Base-by-base conservation (phyloP, 2,888 invertebrate species). In the Drymonia ruficornis region DNA sequence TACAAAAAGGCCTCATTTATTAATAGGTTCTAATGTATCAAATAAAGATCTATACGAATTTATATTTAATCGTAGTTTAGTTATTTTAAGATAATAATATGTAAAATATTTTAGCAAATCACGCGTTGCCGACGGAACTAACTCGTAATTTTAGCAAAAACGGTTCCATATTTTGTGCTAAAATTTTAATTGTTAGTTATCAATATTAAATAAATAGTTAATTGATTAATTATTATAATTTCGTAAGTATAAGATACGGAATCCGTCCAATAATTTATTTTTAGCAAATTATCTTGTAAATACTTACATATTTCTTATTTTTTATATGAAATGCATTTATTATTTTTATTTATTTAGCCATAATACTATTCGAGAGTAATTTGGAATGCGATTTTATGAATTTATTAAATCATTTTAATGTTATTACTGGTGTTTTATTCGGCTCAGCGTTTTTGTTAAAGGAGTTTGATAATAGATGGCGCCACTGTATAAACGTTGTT, bases 281-380 rank as follows among this genome's bases (percentile, higher is more conserved):
- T 61, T 73, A 80, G 75, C 51, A 49, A 65, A 72, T 63, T 73
- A 74, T 64, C 13, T 72, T 82, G 80, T 80, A 82, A 73, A 82
- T 80, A 40, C 16, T 40, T 40, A 2, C 13, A n/a, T 36, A 81
- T 59, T 71, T 67, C 54, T 61, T 49, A 43, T 70, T 64, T 59
- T 66, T 62, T 63, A 53, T 65, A 57, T 66, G 57, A 64, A 80
- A 76, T 81, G 87, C 87, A 87, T 87, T 87, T 87, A 87, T 81
- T 85, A 85, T 72, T 78, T 75, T 72, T 77, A 83, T 81, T 76
- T 81, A 76, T 77, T 79, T 81, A 86, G 85, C 84, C 83, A 84
- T 86, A 84, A 65, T 63, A 65, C 59, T 59, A 61, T 57, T 59
- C 55, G 47, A 55, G 52, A 60, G 54, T 61, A 60, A 59, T 50